These are phyloP conservation scores for Zhuqinia jingwanae DNA, from an alignment of 2,888 invertebrate species.

Conservation along the genomic window DNA sequence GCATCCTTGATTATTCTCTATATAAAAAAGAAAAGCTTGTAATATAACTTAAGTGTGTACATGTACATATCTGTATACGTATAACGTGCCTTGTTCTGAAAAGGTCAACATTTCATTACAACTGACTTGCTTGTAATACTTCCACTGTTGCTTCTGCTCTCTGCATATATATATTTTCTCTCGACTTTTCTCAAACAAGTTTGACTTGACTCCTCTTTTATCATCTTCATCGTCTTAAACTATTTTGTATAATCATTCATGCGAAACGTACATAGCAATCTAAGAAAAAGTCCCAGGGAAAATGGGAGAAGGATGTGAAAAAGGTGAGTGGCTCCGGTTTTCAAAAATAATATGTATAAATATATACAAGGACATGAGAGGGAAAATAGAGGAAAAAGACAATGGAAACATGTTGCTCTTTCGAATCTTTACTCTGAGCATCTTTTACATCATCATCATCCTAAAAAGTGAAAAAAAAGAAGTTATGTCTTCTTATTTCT, in stretches of 20 bases:
- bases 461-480: too few species aligned
- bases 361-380: too few species aligned
- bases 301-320: too few species aligned
- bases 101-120: constrained; percentile 72
- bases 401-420: constrained; percentile 72
- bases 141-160: constrained; percentile 49
- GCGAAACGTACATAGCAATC: constrained; percentile 60
- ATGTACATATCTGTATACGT: too few species aligned
- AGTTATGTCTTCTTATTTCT: constrained; percentile 33
- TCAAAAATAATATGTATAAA: too few species aligned
- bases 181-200: constrained; percentile 40
- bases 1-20: too few species aligned
- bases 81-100: constrained; percentile 38
- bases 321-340: too few species aligned
- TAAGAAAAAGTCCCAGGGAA: not conserved
- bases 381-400: constrained; percentile 43
- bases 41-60: too few species aligned
- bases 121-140: constrained; percentile 43
- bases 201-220: constrained; percentile 50
- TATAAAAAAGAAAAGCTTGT: too few species aligned
- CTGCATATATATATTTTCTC: constrained; percentile 57
- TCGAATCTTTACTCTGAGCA: constrained; percentile 28
- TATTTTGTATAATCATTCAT: constrained; percentile 63
- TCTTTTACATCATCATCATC: too few species aligned
- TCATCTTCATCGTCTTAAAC: constrained; percentile 25